Conservation (phyloP, 1,140 invertebrate species). For the Apolygus lucorum region DNA sequence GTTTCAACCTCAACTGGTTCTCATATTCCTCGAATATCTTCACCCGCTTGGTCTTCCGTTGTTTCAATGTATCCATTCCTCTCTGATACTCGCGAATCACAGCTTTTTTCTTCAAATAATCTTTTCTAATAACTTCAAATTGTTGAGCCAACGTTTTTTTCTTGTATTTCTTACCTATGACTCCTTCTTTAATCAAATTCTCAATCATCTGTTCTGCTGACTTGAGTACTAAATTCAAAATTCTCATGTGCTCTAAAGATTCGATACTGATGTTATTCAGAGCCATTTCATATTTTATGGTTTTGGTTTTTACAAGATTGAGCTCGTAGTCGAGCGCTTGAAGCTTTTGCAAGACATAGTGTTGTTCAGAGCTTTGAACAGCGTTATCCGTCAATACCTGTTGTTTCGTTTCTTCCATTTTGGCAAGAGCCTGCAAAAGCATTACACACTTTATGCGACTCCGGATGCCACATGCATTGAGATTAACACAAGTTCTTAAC, state of each 20-base stretch:
- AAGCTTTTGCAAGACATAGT: neutral
- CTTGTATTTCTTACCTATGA: neutral
- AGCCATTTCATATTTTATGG: neutral
- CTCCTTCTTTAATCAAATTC: neutral
- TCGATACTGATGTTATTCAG: neutral
- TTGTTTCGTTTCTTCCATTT: neutral
- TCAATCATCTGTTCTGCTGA: slow-evolving; percentile 1
- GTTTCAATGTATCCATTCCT: neutral
- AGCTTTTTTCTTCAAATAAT: neutral
- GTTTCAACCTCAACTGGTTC: neutral
- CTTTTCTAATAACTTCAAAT: neutral
- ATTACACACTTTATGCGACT: neutral
- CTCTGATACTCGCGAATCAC: neutral
- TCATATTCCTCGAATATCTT: neutral
- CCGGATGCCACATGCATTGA: neutral
- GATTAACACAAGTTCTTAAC: neutral
- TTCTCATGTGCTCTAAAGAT: neutral
- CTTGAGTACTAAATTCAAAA: neutral
- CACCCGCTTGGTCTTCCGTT: neutral
- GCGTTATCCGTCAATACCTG: neutral
- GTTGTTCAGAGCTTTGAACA: neutral
- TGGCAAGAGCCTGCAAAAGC: neutral
- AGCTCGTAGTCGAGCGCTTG: neutral
- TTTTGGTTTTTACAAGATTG: neutral
- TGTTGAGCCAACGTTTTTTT: slow-evolving; percentile 2